Evolutionary conservation across 2,888 invertebrate genomes (phyloP).

Genomic region (Aphelenchoides bicaudatus): DNA sequence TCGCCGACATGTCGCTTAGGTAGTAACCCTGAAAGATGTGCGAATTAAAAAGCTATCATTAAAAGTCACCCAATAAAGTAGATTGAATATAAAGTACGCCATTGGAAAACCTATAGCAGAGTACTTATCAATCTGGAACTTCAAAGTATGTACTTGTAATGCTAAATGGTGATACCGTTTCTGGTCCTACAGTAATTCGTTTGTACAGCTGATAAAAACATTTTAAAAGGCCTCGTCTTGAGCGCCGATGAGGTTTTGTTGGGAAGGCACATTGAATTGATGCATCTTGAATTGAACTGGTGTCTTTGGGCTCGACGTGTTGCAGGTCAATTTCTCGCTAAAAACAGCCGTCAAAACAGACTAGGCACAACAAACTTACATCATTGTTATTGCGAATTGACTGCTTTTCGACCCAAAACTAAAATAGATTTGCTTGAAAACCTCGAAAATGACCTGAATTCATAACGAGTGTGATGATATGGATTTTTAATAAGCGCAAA

Average conservation of each 20-base stretch:
- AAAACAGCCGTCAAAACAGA: slow-evolving; percentile 15
- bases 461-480: background rate
- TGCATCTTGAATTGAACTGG: slow-evolving; percentile 15
- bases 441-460: background rate
- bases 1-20: slow-evolving; percentile 49
- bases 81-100: slow-evolving; percentile 57
- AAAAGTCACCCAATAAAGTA: slow-evolving; percentile 36
- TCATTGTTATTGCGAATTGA: slow-evolving; percentile 40
- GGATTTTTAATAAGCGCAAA: no score
- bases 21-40: slow-evolving; percentile 59
- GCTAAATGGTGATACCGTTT: no score
- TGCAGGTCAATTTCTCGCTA: slow-evolving; percentile 28
- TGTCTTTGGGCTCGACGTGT: slow-evolving; percentile 31
- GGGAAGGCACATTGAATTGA: slow-evolving; percentile 25
- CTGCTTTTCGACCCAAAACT: slow-evolving; percentile 58
- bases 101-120: slow-evolving; percentile 59
- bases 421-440: no score
- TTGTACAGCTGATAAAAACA: slow-evolving; percentile 31
- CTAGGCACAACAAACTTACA: background rate
- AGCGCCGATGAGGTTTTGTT: slow-evolving; percentile 27
- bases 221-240: slow-evolving; percentile 25
- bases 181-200: slow-evolving; percentile 44
- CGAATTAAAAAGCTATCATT: background rate
- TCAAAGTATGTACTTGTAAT: no score
- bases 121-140: slow-evolving; percentile 60